phyloP scores from a whole-genome alignment of 2,113 vertebrate species.

The Thunnus maccoyii region DNA sequence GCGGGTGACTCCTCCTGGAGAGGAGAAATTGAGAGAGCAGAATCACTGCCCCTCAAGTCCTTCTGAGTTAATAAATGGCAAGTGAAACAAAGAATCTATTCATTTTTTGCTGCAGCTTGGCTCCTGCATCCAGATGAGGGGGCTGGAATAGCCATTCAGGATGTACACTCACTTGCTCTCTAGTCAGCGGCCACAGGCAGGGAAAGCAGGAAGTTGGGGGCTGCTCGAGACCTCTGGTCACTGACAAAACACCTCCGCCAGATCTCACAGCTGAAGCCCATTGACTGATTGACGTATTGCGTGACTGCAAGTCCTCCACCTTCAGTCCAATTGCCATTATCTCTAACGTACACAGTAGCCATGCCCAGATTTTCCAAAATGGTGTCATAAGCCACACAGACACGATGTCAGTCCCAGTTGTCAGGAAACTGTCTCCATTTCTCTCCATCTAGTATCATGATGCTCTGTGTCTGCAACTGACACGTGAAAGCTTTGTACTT shows the following conservation, averaged over 20 bases:
- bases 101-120: slow-evolving; percentile 67
- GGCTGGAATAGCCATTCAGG: slow-evolving; percentile 79
- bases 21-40: slow-evolving; percentile 60
- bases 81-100: slow-evolving; percentile 75
- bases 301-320: slow-evolving; percentile 47
- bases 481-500: slow-evolving; percentile 20
- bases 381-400: slow-evolving; percentile 25
- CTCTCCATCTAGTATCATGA: slow-evolving; percentile 16
- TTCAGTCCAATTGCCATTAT: slow-evolving; percentile 40
- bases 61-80: slow-evolving; percentile 75
- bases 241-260: slow-evolving; percentile 67
- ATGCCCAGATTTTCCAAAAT: slow-evolving; percentile 32
- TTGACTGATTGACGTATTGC: slow-evolving; percentile 59
- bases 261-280: slow-evolving; percentile 75
- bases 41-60: slow-evolving; percentile 52
- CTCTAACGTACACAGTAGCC: slow-evolving; percentile 43
- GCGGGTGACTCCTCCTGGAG: slow-evolving; percentile 45
- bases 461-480: slow-evolving; percentile 20
- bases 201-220: slow-evolving; percentile 70
- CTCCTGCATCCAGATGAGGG: slow-evolving; percentile 77
- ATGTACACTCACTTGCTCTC: slow-evolving; percentile 62
- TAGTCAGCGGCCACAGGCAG: slow-evolving; percentile 68
- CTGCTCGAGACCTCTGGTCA: slow-evolving; percentile 58
- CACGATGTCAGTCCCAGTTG: slow-evolving; percentile 41
- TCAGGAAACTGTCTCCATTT: slow-evolving; percentile 66